A percentile compares a stretch with the other conserved stretches of the same genome.
Evolutionary conservation across 2,113 vertebrate genomes (phyloP).

Genomic region (Chiloscyllium plagiosum): DNA sequence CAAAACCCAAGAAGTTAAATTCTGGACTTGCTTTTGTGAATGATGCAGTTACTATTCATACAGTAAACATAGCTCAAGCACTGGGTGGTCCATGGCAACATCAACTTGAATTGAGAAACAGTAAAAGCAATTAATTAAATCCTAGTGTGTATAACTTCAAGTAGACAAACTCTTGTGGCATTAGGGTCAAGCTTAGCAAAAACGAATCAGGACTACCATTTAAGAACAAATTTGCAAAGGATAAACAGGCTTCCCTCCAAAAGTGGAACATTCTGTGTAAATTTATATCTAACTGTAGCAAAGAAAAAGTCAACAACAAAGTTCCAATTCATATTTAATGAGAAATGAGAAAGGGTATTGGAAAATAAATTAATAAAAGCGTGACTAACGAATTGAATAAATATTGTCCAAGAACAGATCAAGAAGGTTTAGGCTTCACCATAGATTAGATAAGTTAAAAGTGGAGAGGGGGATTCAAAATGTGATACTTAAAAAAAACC

Average conservation of each 20-base stretch:
- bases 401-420: no score
- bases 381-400: no score
- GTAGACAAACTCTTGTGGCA: background rate
- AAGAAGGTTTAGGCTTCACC: no score
- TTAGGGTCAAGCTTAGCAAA: background rate
- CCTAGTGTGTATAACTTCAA: background rate
- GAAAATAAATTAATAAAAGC: background rate
- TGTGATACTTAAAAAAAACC: no score
- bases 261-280: background rate
- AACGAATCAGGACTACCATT: no score
- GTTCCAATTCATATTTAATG: background rate
- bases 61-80: background rate
- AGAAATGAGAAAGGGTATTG: background rate
- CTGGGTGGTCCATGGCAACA: background rate
- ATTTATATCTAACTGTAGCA: background rate
- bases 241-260: background rate
- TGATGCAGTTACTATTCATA: background rate
- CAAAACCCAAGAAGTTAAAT: background rate
- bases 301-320: background rate
- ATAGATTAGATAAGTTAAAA: no score
- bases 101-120: background rate
- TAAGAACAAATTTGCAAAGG: no score
- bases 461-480: no score
- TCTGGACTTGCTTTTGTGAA: background rate
- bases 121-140: background rate